A percentile compares a stretch with the other conserved stretches of the same genome.
These are phyloP conservation scores for Sebastes steindachneri DNA, from an alignment of 2,797 vertebrate species.

Conservation along the genomic window DNA sequence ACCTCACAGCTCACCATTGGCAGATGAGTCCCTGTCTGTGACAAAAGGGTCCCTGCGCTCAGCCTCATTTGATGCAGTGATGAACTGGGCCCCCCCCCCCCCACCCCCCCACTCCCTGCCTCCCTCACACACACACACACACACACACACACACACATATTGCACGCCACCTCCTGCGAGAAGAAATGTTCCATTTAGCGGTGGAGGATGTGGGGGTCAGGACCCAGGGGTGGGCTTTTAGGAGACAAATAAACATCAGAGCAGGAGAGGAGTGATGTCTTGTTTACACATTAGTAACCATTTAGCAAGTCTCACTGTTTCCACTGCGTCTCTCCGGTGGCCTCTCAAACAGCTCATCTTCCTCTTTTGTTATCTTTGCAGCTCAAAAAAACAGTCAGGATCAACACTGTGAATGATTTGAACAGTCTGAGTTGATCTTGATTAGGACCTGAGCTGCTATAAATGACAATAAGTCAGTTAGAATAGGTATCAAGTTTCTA, in stretches of 20 bases:
- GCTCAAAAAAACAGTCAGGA: conserved; percentile 14
- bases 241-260: conserved; percentile 90
- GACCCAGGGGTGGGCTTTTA: conserved; percentile 81
- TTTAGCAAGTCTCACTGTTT: conserved; percentile 77
- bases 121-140: background rate
- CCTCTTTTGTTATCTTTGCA: conserved; percentile 45
- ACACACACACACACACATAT: conserved; percentile 34
- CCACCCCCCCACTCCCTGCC: background rate
- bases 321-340: conserved; percentile 58
- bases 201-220: conserved; percentile 71
- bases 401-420: conserved; percentile 14
- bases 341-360: conserved; percentile 63
- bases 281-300: conserved; percentile 92
- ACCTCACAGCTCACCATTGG: conserved; percentile 89
- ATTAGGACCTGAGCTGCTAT: background rate
- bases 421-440: background rate
- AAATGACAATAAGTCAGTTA: background rate
- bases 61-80: conserved; percentile 83
- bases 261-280: conserved; percentile 93
- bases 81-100: conserved; percentile 70
- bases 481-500: background rate
- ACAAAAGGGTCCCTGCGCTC: conserved; percentile 91
- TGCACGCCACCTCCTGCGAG: conserved; percentile 68
- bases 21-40: conserved; percentile 88
- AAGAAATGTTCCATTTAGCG: conserved; percentile 75